A percentile compares a stretch with the other conserved stretches of the same genome.
phyloP scores from a whole-genome alignment of 2,888 invertebrate species.

The Microplitis manilae region DNA sequence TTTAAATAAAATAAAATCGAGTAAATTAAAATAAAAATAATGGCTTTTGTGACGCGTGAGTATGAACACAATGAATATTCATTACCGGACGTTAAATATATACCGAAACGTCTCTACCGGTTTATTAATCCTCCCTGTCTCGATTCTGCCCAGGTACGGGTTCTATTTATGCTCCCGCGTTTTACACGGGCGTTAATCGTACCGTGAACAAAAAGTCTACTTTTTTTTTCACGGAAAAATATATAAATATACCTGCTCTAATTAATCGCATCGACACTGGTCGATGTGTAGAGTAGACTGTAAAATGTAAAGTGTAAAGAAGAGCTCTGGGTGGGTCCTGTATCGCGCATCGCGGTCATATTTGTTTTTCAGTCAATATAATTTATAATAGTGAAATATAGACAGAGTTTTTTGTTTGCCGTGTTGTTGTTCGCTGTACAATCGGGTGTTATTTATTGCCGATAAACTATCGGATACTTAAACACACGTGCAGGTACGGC shows the following conservation, averaged over 20 bases:
- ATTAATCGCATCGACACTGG: not conserved
- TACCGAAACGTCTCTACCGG: slow-evolving; percentile 3
- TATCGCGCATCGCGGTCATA: not conserved
- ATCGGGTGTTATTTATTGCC: not conserved
- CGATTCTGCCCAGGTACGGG: too few species aligned
- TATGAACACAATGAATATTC: slow-evolving; percentile 24
- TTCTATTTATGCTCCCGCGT: not conserved
- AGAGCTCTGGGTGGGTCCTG: not conserved
- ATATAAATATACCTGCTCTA: not conserved
- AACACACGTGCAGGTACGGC: not conserved
- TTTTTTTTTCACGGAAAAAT: too few species aligned
- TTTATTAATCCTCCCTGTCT: slow-evolving; percentile 25
- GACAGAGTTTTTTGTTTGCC: not conserved
- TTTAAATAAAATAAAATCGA: not conserved
- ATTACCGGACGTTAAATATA: slow-evolving; percentile 8
- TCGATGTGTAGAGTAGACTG: not conserved
- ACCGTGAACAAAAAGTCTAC: too few species aligned
- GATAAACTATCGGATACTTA: slow-evolving; percentile 1
- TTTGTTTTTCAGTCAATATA: not conserved
- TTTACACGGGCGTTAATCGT: not conserved
- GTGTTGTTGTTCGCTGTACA: not conserved
- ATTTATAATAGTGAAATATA: not conserved
- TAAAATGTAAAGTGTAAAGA: not conserved
- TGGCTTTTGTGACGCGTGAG: not conserved
- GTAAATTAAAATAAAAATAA: not conserved